Base-by-base conservation (phyloP, 1,140 invertebrate species). In the Pogonognathellus flavescens region DNA sequence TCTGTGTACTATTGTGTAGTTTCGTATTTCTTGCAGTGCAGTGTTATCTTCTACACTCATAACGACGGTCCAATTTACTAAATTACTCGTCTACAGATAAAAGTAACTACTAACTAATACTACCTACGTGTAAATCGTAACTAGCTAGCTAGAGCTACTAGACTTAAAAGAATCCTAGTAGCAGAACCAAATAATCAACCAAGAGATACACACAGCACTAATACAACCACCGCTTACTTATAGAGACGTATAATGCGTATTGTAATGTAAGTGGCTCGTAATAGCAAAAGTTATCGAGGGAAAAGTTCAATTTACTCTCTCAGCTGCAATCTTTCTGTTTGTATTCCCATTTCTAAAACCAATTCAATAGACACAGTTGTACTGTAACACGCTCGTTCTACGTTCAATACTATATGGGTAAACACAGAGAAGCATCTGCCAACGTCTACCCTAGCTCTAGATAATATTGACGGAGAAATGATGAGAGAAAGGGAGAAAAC, bases 401-500 rank as follows among this genome's bases (percentile, higher is more conserved):
- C 16, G 16, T 7, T 20, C 20, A 8, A 62, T 25, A 62, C 9
- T 8, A 8, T 7, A 11, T 13, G 0, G 20, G 60, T 62, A 18
- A 22, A 22, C 11, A 25, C 22, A 16, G 8, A 11, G 1, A 25
- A 25, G 22, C 25, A 20, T 8, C 3, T 22, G 22, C 20, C 10
- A 20, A 20, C 25, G 5, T 22, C 13, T 66, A 66, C 20, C 14
- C 25, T 18, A 22, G 18, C 20, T 25, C 20, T 25, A 55, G 11
- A 55, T 55, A 55, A 11, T 55, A 55, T 20, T 31, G 62, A 66
- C 31, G 31, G 31, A 41, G 31, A 25, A 25, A 25, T 66, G 62
- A 66, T 66, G 62, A 66, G 62, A 18, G 57, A 66, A 66, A 66
- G 62, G 62, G 62, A 66, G 62, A 66, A 66, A 66, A 66, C 62